Evolutionary conservation across 2,797 vertebrate species (phyloP).

Genomic region (Serranus cabrilla): DNA sequence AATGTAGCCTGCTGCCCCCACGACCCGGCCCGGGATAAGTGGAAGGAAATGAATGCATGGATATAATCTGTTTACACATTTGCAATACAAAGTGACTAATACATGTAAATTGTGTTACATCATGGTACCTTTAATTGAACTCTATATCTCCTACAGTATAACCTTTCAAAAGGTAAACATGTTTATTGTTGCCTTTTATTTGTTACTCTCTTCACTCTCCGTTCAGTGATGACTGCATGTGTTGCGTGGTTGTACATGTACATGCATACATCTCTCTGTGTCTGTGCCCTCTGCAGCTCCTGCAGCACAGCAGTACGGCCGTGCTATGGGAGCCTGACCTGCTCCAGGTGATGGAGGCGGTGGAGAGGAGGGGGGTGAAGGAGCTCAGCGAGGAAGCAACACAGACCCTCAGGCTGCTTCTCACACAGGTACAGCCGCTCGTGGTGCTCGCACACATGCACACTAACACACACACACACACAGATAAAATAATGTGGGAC

Average conservation of each 20-base stretch:
- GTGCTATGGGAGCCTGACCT: conserved; percentile 77
- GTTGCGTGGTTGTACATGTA: too few relatives aligned
- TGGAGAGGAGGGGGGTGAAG: conserved; percentile 76
- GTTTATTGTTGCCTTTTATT: neutral
- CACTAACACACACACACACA: conserved; percentile 7
- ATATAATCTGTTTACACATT: too few relatives aligned
- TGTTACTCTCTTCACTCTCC: neutral
- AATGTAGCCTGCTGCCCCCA: too few relatives aligned
- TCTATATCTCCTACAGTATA: too few relatives aligned
- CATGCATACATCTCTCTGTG: neutral
- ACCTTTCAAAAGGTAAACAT: neutral
- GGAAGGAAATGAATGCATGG: too few relatives aligned
- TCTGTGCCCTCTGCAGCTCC: conserved; percentile 72
- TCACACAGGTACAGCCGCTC: conserved; percentile 75
- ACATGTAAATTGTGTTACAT: too few relatives aligned
- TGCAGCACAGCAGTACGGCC: conserved; percentile 67
- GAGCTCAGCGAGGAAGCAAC: conserved; percentile 72
- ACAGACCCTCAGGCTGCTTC: conserved; percentile 74
- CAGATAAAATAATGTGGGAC: conserved; percentile 3
- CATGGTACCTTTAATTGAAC: neutral
- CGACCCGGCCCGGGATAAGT: too few relatives aligned
- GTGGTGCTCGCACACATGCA: neutral
- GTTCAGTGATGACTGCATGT: too few relatives aligned
- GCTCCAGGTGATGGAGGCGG: conserved; percentile 75
- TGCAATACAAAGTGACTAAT: too few relatives aligned